A percentile compares a stretch with the other conserved stretches of the same genome.
Evolutionary conservation across 1,140 invertebrate genomes (phyloP).

Genomic region (Zaprionus ornatus): DNA sequence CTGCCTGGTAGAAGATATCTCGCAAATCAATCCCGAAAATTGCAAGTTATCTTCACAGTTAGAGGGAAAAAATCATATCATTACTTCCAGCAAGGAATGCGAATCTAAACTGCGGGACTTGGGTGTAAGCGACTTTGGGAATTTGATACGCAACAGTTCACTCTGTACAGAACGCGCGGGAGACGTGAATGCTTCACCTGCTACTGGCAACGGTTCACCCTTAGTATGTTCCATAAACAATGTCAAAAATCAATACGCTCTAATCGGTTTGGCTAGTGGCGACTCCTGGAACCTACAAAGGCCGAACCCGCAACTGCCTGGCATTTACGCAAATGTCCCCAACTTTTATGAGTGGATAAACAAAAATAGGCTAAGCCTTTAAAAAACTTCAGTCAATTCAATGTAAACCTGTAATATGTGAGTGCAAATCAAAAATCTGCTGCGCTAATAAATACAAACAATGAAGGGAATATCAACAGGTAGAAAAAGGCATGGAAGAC

Average conservation of each 20-base stretch:
- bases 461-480: too few relatives aligned
- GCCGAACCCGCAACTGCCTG: not conserved
- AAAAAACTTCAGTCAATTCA: conserved; percentile 11
- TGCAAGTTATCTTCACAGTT: not conserved
- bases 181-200: not conserved
- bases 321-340: not conserved
- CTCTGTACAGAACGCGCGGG: not conserved
- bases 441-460: too few relatives aligned
- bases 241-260: not conserved
- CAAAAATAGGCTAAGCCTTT: conserved; percentile 10
- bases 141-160: not conserved
- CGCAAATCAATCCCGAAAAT: not conserved
- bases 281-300: not conserved
- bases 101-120: not conserved
- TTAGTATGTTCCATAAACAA: not conserved
- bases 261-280: not conserved
- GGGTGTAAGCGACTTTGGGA: not conserved
- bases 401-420: too few relatives aligned
- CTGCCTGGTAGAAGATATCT: not conserved
- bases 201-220: not conserved
- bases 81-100: not conserved
- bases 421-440: too few relatives aligned
- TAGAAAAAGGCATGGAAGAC: too few relatives aligned
- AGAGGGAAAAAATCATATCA: not conserved
- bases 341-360: not conserved